These are phyloP conservation scores for Campylorhamphus procurvoides DNA, from an alignment of 2,113 vertebrate genomes.

Conservation along the genomic window DNA sequence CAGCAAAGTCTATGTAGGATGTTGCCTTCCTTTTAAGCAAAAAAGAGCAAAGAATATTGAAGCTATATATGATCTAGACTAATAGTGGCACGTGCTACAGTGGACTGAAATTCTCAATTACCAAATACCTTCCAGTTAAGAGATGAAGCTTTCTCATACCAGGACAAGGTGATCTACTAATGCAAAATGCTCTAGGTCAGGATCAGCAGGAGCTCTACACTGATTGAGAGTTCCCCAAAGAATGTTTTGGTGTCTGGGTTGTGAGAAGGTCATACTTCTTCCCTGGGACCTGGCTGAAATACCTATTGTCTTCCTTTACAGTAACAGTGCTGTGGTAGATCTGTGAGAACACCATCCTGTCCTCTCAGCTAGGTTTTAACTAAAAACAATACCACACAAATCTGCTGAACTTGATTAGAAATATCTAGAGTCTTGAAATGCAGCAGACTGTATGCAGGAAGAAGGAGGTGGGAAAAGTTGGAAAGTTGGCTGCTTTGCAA, in stretches of 20 bases:
- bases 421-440: background rate
- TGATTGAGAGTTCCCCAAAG: background rate
- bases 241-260: background rate
- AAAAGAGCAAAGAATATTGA: background rate
- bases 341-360: background rate
- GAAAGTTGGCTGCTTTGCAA: conserved; percentile 6
- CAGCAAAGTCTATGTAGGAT: background rate
- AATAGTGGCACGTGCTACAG: background rate
- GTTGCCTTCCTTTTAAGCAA: background rate
- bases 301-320: background rate
- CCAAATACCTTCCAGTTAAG: background rate
- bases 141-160: background rate
- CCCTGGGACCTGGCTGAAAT: background rate
- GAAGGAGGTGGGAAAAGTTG: background rate
- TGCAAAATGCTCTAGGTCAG: background rate
- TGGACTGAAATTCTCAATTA: background rate
- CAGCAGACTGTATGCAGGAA: background rate
- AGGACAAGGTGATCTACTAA: background rate
- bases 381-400: background rate
- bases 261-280: background rate
- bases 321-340: background rate
- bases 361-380: background rate
- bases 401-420: background rate
- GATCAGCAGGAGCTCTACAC: background rate
- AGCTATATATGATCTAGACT: background rate